Conservation (phyloP, 2,888 invertebrate species). For the Hirtodrosophila alboralis region DNA sequence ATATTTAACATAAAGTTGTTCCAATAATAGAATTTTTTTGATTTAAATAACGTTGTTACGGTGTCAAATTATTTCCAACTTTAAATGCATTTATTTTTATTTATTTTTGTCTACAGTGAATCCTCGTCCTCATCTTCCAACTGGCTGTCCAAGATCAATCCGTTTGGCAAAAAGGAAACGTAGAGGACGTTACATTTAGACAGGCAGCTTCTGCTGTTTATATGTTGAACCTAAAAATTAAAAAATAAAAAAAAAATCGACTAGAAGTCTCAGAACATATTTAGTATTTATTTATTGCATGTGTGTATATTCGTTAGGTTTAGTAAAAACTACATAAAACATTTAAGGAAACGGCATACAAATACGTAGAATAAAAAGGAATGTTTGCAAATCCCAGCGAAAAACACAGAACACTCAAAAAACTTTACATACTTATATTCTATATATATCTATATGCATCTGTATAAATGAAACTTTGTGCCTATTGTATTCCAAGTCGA, state of each 20-base stretch:
- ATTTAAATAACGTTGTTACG: too few species aligned
- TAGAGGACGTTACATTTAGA: slow-evolving; percentile 29
- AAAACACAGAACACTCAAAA: slow-evolving; percentile 35
- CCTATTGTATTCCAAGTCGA: slow-evolving; percentile 35
- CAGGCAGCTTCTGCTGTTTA: slow-evolving; percentile 20
- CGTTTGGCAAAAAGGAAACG: slow-evolving; percentile 88
- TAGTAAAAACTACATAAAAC: slow-evolving; percentile 46
- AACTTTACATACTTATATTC: slow-evolving; percentile 40
- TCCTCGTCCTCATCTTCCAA: slow-evolving; percentile 82
- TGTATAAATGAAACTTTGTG: slow-evolving; percentile 65
- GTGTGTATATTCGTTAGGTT: slow-evolving; percentile 36
- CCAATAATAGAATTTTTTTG: too few species aligned
- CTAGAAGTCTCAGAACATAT: slow-evolving; percentile 28
- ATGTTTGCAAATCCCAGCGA: slow-evolving; percentile 64
- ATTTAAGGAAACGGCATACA: slow-evolving; percentile 39
- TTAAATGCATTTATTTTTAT: neutral
- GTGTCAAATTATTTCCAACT: too few species aligned
- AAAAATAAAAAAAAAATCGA: slow-evolving; percentile 12
- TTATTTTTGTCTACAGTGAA: slow-evolving; percentile 79
- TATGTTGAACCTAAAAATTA: slow-evolving; percentile 24
- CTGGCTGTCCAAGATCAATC: slow-evolving; percentile 92
- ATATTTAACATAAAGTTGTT: too few species aligned
- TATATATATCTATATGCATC: slow-evolving; percentile 22
- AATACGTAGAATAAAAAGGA: slow-evolving; percentile 53
- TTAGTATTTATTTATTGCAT: slow-evolving; percentile 63